A percentile compares a stretch with the other conserved stretches of the same genome.
Conservation (phyloP, 2,797 vertebrate species). For the Platyrinchus mystaceus region DNA sequence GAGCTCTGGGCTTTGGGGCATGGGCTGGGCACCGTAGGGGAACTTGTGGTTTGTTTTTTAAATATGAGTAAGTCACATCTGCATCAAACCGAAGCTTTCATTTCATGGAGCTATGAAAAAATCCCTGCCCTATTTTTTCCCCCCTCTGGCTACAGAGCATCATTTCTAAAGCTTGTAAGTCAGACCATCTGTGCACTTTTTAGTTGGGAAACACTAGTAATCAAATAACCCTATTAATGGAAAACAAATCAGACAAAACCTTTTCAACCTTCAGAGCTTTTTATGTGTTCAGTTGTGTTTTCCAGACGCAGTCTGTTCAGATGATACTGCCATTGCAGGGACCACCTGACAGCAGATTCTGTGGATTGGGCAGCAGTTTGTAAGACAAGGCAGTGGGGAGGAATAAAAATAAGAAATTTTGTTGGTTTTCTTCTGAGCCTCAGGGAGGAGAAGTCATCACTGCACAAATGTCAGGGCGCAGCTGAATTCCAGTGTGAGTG, state of each 20-base stretch:
- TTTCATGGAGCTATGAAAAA: conserved; percentile 13
- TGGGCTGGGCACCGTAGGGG: background rate
- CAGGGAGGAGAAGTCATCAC: background rate
- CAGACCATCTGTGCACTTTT: conserved; percentile 57
- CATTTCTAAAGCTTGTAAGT: conserved; percentile 36
- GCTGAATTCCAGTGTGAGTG: background rate
- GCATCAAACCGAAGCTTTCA: background rate
- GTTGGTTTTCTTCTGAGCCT: background rate
- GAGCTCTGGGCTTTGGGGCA: background rate
- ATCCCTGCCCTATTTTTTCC: background rate
- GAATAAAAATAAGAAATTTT: background rate
- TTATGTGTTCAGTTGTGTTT: conserved; percentile 6
- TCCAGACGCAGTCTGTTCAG: background rate
- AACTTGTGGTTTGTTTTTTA: background rate
- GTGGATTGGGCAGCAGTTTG: background rate
- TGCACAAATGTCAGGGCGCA: background rate
- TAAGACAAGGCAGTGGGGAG: background rate
- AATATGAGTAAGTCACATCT: background rate
- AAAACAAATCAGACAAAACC: conserved; percentile 50
- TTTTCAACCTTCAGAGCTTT: conserved; percentile 53
- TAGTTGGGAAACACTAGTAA: conserved; percentile 33
- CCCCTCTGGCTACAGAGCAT: background rate
- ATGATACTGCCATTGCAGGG: background rate
- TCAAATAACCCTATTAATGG: conserved; percentile 32
- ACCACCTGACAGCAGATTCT: background rate